Percentiles rank a stretch among this genome's conserved stretches.
Evolutionary conservation across 2,888 invertebrate species (phyloP).

Genomic region (Cryptocheilus praepositus): DNA sequence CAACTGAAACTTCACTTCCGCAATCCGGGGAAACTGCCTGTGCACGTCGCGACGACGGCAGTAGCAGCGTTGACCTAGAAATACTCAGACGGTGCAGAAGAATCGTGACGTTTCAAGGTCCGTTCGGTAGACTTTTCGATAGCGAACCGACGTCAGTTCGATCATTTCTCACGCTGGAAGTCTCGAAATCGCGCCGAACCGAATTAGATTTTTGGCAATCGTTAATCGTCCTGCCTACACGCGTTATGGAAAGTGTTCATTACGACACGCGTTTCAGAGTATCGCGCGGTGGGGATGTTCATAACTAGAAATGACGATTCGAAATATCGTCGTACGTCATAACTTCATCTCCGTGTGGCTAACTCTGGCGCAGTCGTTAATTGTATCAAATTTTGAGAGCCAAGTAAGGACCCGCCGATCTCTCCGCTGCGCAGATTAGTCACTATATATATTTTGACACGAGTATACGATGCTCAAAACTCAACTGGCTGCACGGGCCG

Average conservation of each 20-base stretch:
- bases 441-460: constrained; percentile 46
- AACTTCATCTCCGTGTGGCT: too few relatives aligned
- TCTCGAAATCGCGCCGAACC: background rate
- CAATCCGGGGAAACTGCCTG: constrained; percentile 1
- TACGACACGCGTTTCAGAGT: too few relatives aligned
- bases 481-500: constrained; percentile 35
- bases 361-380: constrained; percentile 1
- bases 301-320: too few relatives aligned
- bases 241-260: too few relatives aligned
- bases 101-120: constrained; percentile 42
- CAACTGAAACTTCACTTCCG: constrained; percentile 18
- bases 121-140: constrained; percentile 9
- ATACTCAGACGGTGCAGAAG: constrained; percentile 42
- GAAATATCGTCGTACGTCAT: too few relatives aligned
- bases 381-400: constrained; percentile 21
- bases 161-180: constrained; percentile 13
- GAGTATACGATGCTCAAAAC: constrained; percentile 46
- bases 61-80: constrained; percentile 61
- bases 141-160: constrained; percentile 19
- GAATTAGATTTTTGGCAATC: too few relatives aligned
- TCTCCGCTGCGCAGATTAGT: constrained; percentile 41
- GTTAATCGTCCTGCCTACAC: too few relatives aligned
- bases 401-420: constrained; percentile 27
- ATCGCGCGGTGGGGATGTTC: too few relatives aligned
- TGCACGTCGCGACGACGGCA: constrained; percentile 26